A percentile compares a stretch with the other conserved stretches of the same genome.
phyloP scores from a whole-genome alignment of 1,140 invertebrate species.

The Ooceraea biroi region DNA sequence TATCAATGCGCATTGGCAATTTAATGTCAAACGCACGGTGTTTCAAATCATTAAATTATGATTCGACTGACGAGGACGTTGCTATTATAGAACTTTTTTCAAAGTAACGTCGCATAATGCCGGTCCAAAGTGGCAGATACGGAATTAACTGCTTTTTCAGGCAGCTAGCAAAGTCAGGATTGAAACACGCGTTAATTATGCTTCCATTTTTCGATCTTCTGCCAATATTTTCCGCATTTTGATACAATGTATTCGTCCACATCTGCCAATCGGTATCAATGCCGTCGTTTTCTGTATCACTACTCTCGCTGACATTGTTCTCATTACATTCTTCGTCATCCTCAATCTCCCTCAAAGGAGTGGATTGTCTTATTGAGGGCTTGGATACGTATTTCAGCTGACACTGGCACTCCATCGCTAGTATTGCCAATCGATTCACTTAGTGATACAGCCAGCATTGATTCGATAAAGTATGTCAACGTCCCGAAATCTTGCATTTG shows the following conservation, averaged over 20 bases:
- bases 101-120: conserved; percentile 27
- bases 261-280: conserved; percentile 18
- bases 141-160: conserved; percentile 16
- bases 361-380: conserved; percentile 53
- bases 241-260: conserved; percentile 11
- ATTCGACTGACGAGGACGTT: conserved; percentile 12
- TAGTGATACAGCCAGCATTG: background rate
- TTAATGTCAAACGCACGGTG: background rate
- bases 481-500: conserved; percentile 1
- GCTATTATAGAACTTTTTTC: background rate
- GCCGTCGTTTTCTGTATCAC: background rate
- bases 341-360: background rate
- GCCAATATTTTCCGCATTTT: background rate
- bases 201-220: background rate
- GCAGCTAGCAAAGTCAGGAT: background rate
- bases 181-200: conserved; percentile 22
- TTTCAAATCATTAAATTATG: conserved; percentile 13
- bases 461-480: conserved; percentile 15
- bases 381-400: conserved; percentile 37
- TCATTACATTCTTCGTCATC: background rate
- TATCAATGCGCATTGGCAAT: conserved; percentile 28
- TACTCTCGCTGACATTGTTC: background rate
- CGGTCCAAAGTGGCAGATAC: conserved; percentile 23
- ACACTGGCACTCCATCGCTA: background rate
- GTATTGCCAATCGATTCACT: conserved; percentile 1